phyloP scores from a whole-genome alignment of 37 sponge, comb jelly and placozoan genomes.

The Aplysina aerophoba region DNA sequence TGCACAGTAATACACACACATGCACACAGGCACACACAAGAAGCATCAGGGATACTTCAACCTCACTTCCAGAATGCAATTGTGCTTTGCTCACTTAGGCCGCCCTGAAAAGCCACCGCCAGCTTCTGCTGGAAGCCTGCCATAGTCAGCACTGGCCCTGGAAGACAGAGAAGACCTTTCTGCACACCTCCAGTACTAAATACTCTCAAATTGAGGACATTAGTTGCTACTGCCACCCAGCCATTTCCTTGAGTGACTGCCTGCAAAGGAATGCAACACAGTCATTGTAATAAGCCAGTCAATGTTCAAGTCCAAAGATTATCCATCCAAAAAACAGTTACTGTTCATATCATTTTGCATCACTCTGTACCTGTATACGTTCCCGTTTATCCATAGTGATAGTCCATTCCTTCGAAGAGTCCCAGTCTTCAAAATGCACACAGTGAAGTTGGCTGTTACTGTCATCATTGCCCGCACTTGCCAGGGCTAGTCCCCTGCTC shows the following conservation, averaged over 20 bases:
- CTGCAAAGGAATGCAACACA: not conserved
- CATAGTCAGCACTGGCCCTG: slow-evolving; percentile 62
- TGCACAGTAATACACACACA: no score
- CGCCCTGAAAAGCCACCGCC: slow-evolving; percentile 59
- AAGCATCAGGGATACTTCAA: no score
- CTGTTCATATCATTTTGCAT: no score
- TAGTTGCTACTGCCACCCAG: slow-evolving; percentile 85
- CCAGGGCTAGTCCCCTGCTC: slow-evolving; percentile 57
- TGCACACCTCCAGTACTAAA: slow-evolving; percentile 81
- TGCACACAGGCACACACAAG: no score
- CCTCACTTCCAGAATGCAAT: no score
- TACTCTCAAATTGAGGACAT: slow-evolving; percentile 48
- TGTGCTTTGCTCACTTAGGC: slow-evolving; percentile 39
- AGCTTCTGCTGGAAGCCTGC: slow-evolving; percentile 54
- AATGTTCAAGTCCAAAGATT: no score
- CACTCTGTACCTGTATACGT: slow-evolving; percentile 27
- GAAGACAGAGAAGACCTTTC: slow-evolving; percentile 57
- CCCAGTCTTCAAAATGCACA: slow-evolving; percentile 71
- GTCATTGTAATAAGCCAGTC: no score
- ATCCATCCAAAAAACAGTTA: no score
- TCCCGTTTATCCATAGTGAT: slow-evolving; percentile 65
- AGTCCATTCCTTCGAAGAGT: slow-evolving; percentile 70
- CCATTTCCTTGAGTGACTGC: slow-evolving; percentile 52
- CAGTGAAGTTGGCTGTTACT: slow-evolving; percentile 78
- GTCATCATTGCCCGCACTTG: slow-evolving; percentile 44